These are phyloP conservation scores for Bemisia tabaci DNA, from an alignment of 1,140 invertebrate species.

Conservation along the genomic window DNA sequence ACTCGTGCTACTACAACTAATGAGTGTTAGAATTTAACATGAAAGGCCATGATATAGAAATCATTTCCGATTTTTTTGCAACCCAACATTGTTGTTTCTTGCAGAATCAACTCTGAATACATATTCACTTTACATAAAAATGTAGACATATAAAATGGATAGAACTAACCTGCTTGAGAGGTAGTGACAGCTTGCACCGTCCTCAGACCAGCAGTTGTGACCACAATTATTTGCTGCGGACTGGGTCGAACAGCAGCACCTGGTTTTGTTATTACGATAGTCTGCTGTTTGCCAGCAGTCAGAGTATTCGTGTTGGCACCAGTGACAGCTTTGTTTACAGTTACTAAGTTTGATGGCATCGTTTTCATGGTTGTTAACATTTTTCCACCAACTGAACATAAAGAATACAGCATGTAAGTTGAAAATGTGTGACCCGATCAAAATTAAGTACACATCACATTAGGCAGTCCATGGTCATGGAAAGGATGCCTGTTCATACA, in stretches of 20 bases:
- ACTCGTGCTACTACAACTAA: too few species aligned
- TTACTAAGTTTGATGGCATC: constrained; percentile 44
- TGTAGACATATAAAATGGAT: too few species aligned
- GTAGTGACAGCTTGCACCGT: constrained; percentile 47
- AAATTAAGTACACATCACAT: too few species aligned
- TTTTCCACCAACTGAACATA: constrained; percentile 11
- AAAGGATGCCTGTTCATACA: too few species aligned
- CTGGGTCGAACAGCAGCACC: constrained; percentile 37
- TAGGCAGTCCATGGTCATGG: too few species aligned
- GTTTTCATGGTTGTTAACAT: constrained; percentile 45
- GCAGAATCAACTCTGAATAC: too few species aligned
- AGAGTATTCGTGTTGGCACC: too few species aligned
- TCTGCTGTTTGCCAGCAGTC: constrained; percentile 45
- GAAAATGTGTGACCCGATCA: background rate
- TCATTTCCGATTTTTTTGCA: too few species aligned
- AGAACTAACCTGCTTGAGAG: constrained; percentile 37
- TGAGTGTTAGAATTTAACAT: too few species aligned
- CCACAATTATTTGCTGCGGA: constrained; percentile 54
- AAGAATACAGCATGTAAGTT: background rate
- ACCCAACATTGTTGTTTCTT: too few species aligned
- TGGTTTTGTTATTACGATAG: constrained; percentile 49
- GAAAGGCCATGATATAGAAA: too few species aligned
- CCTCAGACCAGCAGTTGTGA: constrained; percentile 45
- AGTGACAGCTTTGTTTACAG: constrained; percentile 53
- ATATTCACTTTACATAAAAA: too few species aligned